Conservation (phyloP, 2,113 vertebrate genomes). For the Phoxinus phoxinus region DNA sequence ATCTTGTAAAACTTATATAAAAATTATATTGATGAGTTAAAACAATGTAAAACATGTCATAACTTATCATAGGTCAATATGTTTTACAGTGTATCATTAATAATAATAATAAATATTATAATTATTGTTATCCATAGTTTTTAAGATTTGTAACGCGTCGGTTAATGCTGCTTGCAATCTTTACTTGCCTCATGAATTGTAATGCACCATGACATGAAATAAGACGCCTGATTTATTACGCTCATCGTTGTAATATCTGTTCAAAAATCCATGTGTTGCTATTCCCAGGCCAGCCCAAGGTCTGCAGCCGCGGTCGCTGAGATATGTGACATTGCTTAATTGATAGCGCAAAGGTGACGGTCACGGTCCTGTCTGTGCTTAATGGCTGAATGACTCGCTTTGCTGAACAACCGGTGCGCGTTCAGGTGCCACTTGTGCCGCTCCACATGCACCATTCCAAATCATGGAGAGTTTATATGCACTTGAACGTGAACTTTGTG, state of each 20-base stretch:
- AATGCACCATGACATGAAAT: slow-evolving; percentile 58
- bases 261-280: slow-evolving; percentile 63
- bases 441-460: slow-evolving; percentile 36
- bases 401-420: slow-evolving; percentile 42
- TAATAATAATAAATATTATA: neutral
- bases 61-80: too few species aligned
- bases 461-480: neutral
- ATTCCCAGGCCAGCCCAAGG: slow-evolving; percentile 66
- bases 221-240: slow-evolving; percentile 65
- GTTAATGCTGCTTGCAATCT: slow-evolving; percentile 19
- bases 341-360: slow-evolving; percentile 61
- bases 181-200: slow-evolving; percentile 21
- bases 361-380: slow-evolving; percentile 62
- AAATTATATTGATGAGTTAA: too few species aligned
- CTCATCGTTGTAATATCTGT: slow-evolving; percentile 60
- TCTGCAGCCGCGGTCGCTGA: slow-evolving; percentile 58
- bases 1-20: too few species aligned
- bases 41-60: too few species aligned
- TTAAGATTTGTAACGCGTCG: neutral
- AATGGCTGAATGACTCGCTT: slow-evolving; percentile 45
- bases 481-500: slow-evolving; percentile 33
- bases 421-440: slow-evolving; percentile 58
- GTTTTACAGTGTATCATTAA: neutral
- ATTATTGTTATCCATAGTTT: neutral
- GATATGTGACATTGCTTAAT: slow-evolving; percentile 59